A percentile compares a stretch with the other conserved stretches of the same genome.
These are phyloP conservation scores for Iselma pallidipennis DNA, from an alignment of 2,888 invertebrate genomes.

Conservation along the genomic window DNA sequence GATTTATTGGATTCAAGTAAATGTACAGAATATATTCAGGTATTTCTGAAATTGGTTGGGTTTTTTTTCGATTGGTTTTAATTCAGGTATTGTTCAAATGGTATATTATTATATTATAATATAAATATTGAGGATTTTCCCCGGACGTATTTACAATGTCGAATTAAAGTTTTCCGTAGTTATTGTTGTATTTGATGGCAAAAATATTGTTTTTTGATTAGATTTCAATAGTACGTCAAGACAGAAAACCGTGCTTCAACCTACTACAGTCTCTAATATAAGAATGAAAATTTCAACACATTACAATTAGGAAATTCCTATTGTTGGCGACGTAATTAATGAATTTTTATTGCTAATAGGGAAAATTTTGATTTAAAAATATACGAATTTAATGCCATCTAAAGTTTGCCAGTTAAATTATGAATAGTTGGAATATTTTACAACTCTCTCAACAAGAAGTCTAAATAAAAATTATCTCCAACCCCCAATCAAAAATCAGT, in stretches of 20 bases:
- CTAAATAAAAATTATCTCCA: not conserved
- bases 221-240: constrained; percentile 1
- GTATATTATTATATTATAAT: not conserved
- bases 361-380: not conserved
- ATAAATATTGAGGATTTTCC: not conserved
- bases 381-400: not conserved
- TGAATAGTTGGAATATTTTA: not conserved
- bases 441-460: not conserved
- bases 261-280: not conserved
- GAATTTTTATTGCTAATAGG: not conserved
- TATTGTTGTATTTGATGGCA: not conserved
- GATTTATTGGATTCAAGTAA: too few species aligned
- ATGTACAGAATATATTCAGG: too few species aligned
- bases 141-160: not conserved
- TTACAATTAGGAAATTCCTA: not conserved
- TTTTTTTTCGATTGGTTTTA: not conserved
- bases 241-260: not conserved
- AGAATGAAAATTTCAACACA: not conserved
- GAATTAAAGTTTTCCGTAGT: not conserved
- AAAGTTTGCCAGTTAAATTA: not conserved
- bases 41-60: constrained; percentile 4
- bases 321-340: not conserved
- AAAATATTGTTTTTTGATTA: not conserved
- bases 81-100: not conserved
- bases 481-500: not conserved